Base-by-base conservation (phyloP, 2,888 invertebrate genomes). In the Drosophila paranaensis region DNA sequence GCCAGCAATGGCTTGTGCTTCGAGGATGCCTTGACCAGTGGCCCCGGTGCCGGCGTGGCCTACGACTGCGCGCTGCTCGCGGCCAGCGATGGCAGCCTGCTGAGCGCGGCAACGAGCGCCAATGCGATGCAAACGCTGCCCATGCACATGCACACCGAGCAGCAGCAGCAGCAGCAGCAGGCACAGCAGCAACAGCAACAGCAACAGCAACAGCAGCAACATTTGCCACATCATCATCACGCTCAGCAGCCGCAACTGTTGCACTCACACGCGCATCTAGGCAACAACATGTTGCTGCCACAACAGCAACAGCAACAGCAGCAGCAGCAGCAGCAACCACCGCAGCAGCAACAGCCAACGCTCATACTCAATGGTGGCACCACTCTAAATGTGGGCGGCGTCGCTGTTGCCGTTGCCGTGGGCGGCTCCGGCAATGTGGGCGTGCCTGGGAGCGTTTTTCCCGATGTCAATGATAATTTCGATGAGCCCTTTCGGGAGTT, bases 401-500 rank as follows among this genome's bases (percentile, higher is more conserved):
- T 72, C 1, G 68, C 70, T 1, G 79, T 78, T 2, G 75, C 60
- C 10, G 76, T 67, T 0, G 71, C 60, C 13, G 76, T 67, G 0
- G 53, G 55, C 3, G 77, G 73, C 2, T 57, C 63, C 0, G 72
- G 54, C 25, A 42, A 35, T 35, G 42, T 53, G 2, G 46, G 40
- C 50, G 42, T 53, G 1, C 54, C 64, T 30, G 79, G 64, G 55
- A 37, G 35, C 13, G 74, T 75, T 48, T 91, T 92, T 65, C 65
- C 89, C 4, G 90, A 91, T 80, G 91, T 90, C 61, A 91, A 90
- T 71, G 92, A 90, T 71, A 92, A 90, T 74, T 92, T 90, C 65
- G 92, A 92, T 67, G 93, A 93, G 71, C 92, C 92, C 11, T 92
- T 93, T 78, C 90, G 92, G 76, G 93, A 92, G 75, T 93, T 92